phyloP scores from a whole-genome alignment of 2,888 invertebrate genomes.

The Opisthograptis luteolata region DNA sequence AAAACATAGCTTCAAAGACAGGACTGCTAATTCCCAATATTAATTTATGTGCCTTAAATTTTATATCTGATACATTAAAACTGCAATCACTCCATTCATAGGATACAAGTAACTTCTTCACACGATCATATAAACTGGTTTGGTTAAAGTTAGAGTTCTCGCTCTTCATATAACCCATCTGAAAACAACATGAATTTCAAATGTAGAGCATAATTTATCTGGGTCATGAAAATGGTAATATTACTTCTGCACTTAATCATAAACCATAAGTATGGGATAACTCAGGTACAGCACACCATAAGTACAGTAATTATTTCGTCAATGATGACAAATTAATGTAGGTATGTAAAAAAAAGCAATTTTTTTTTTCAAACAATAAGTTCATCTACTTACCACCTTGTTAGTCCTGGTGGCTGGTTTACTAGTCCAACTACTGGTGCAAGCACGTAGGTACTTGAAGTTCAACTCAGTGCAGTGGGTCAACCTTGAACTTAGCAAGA shows the following conservation, averaged over 20 bases:
- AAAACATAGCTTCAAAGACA: constrained; percentile 88
- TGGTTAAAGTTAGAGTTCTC: constrained; percentile 49
- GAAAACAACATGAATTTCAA: constrained; percentile 36
- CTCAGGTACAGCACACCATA: too few relatives aligned
- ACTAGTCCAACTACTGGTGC: too few relatives aligned
- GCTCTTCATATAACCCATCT: constrained; percentile 69
- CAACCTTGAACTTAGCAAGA: constrained; percentile 61
- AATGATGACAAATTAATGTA: too few relatives aligned
- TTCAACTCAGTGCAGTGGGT: too few relatives aligned
- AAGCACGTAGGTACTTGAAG: too few relatives aligned
- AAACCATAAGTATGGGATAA: too few relatives aligned
- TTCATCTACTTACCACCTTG: not conserved
- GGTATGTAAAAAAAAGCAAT: too few relatives aligned
- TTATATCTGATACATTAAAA: constrained; percentile 79
- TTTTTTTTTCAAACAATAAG: not conserved
- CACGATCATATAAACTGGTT: constrained; percentile 72
- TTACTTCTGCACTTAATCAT: too few relatives aligned
- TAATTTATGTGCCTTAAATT: constrained; percentile 85
- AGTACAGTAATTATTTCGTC: too few relatives aligned
- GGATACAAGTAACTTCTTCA: constrained; percentile 74
- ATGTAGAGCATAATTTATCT: too few relatives aligned
- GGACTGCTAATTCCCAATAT: constrained; percentile 87
- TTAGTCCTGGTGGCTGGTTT: not conserved
- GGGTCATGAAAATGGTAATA: too few relatives aligned
- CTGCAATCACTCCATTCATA: constrained; percentile 85